Conservation (phyloP, 2,888 invertebrate species). For the Drosophila pegasa region DNA sequence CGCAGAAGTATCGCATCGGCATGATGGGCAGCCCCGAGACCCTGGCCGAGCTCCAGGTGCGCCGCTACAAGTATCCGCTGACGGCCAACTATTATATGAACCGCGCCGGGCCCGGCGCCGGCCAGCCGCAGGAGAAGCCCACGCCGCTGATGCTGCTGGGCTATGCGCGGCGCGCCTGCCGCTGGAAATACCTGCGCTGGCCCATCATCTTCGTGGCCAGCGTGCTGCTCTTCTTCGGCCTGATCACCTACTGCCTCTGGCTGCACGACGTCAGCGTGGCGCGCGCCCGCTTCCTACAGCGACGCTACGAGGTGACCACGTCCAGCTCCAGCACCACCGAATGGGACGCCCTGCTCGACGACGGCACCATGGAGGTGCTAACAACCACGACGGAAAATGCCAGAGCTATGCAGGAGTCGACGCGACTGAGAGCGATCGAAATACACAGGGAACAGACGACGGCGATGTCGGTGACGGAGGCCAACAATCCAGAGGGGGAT, state of each 20-base stretch:
- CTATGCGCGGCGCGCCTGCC: slow-evolving; percentile 70
- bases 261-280: slow-evolving; percentile 81
- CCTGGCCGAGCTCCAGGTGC: slow-evolving; percentile 80
- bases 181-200: slow-evolving; percentile 82
- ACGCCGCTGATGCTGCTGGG: slow-evolving; percentile 66
- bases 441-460: slow-evolving; percentile 42
- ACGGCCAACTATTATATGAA: slow-evolving; percentile 81
- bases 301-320: slow-evolving; percentile 56
- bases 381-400: slow-evolving; percentile 25
- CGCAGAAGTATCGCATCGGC: slow-evolving; percentile 77
- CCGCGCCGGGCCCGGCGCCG: slow-evolving; percentile 12
- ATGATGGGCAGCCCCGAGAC: slow-evolving; percentile 78
- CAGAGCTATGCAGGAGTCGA: slow-evolving; percentile 61
- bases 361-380: slow-evolving; percentile 31
- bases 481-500: slow-evolving; percentile 38
- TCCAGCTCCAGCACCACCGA: slow-evolving; percentile 38
- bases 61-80: slow-evolving; percentile 80
- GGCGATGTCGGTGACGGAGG: slow-evolving; percentile 23
- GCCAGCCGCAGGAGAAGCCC: slow-evolving; percentile 48
- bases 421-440: slow-evolving; percentile 63
- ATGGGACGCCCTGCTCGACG: slow-evolving; percentile 36
- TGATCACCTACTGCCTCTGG: slow-evolving; percentile 82
- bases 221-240: slow-evolving; percentile 79
- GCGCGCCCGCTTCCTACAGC: slow-evolving; percentile 74
- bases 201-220: slow-evolving; percentile 79